A percentile compares a stretch with the other conserved stretches of the same genome.
phyloP scores from a whole-genome alignment of 1,140 invertebrate genomes.

The Nixonia krombeini region DNA sequence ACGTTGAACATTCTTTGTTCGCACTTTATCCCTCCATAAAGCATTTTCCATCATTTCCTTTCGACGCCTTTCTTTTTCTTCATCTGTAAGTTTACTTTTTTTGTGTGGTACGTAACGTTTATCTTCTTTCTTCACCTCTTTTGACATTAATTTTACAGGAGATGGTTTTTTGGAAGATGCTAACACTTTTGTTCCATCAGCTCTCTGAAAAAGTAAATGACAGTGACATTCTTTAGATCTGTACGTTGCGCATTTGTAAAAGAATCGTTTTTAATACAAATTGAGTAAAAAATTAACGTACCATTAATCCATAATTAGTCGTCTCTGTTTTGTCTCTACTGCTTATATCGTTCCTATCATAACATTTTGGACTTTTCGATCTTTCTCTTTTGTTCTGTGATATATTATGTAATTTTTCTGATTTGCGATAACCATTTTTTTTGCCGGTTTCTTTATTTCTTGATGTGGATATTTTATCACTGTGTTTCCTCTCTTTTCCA shows the following conservation, averaged over 20 bases:
- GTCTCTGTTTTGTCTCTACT: conserved; percentile 30
- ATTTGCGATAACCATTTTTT: background rate
- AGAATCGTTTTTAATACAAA: conserved; percentile 3
- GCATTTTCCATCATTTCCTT: conserved; percentile 89
- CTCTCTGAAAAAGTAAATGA: conserved; percentile 49
- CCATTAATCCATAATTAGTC: conserved; percentile 66
- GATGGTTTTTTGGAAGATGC: conserved; percentile 26
- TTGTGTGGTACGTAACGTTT: conserved; percentile 58
- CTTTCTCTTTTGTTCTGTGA: conserved; percentile 5
- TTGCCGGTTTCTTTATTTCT: conserved; percentile 9
- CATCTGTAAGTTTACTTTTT: conserved; percentile 73
- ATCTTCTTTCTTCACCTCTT: conserved; percentile 44
- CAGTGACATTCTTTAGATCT: too few species aligned
- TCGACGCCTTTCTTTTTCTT: conserved; percentile 80
- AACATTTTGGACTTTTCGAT: conserved; percentile 1
- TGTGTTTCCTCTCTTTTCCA: conserved; percentile 7
- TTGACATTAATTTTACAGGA: conserved; percentile 9
- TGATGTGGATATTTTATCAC: conserved; percentile 19
- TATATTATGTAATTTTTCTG: background rate
- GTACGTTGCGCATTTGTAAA: conserved; percentile 15
- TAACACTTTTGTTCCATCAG: conserved; percentile 67
- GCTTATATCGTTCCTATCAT: conserved; percentile 4
- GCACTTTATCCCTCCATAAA: conserved; percentile 78
- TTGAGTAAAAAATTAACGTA: conserved; percentile 20
- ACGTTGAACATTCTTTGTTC: conserved; percentile 76